Evolutionary conservation across 2,797 vertebrate genomes (phyloP), one percentile per base, ranked within the genome.

Genomic region (Molossus molossus): DNA sequence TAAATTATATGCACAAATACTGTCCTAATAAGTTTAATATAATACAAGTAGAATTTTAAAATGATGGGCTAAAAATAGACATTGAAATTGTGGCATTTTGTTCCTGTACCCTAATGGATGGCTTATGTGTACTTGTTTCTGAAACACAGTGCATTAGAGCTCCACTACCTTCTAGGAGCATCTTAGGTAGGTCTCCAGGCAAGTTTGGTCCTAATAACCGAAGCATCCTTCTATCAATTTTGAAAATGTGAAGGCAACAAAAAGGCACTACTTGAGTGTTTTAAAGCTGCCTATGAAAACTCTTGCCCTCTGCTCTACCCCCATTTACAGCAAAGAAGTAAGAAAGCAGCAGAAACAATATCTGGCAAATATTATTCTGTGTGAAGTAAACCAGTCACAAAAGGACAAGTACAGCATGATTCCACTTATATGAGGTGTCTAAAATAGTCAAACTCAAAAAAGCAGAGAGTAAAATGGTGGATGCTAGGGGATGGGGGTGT

Each of bases 301-400:
- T 86, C 75, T 69, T 85, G n/a, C 77, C 65, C 33, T 88, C 60
- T 86, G 33, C 65, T 79, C 76, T 85, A 75, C 14, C 64, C 48
- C n/a, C 64, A 76, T 67, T 95, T 83, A 77, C 9, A 91, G 60
- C 21, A 81, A 57, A 87, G 70, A 57, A 76, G 27, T 17, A 85
- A 79, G 23, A 89, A 91, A 89, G 75, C 69, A 86, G 83, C 76
- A 95, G 40, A 92, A 91, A 95, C 23, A 62, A 33, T n/a, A 65
- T 33, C 33, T 83, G 55, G 76, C 21, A 93, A 91, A 75, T 75
- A 76, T 55, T 76, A 84, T n/a, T 15, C 81, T 79, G 90, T 84
- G 33, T 57, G 50, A 89, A 91, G 76, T 37, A 95, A 95, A 57
- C 29, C 67, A 48, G 48, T 37, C 33, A 67, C 27, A 72, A 53